These are phyloP conservation scores for Colostygia pectinataria DNA, from an alignment of 2,888 invertebrate species.

Conservation along the genomic window DNA sequence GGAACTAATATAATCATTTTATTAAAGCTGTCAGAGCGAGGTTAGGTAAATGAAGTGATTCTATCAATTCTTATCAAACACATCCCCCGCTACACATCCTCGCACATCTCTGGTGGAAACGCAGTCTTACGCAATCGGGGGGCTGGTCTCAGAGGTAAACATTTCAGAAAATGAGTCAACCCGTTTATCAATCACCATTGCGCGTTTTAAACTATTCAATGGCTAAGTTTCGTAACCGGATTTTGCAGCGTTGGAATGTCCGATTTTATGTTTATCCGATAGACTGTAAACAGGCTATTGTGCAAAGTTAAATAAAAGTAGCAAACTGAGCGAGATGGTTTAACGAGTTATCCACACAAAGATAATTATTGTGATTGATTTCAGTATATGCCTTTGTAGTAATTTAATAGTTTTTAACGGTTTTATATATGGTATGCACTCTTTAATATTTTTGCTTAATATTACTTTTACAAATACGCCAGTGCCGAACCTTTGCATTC, in stretches of 20 bases:
- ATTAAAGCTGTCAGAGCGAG: too few species aligned
- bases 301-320: slow-evolving; percentile 20
- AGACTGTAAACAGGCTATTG: slow-evolving; percentile 32
- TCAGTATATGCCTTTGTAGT: too few species aligned
- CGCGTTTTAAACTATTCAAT: slow-evolving; percentile 2
- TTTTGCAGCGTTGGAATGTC: slow-evolving; percentile 18
- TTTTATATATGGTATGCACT: too few species aligned
- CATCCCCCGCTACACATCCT: too few species aligned
- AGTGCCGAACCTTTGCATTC: slow-evolving; percentile 12
- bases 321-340: slow-evolving; percentile 1
- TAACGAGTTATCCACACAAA: slow-evolving; percentile 5
- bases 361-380: too few species aligned
- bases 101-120: too few species aligned
- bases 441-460: neutral
- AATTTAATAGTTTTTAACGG: too few species aligned
- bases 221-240: slow-evolving; percentile 21
- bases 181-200: neutral
- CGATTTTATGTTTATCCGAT: slow-evolving; percentile 31
- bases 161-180: neutral
- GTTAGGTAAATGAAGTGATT: too few species aligned
- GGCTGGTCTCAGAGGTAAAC: neutral
- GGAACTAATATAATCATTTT: too few species aligned
- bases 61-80: too few species aligned
- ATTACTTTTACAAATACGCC: slow-evolving; percentile 6
- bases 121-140: too few species aligned